Base-by-base conservation (phyloP, 1,140 invertebrate species). In the Orussus abietinus region DNA sequence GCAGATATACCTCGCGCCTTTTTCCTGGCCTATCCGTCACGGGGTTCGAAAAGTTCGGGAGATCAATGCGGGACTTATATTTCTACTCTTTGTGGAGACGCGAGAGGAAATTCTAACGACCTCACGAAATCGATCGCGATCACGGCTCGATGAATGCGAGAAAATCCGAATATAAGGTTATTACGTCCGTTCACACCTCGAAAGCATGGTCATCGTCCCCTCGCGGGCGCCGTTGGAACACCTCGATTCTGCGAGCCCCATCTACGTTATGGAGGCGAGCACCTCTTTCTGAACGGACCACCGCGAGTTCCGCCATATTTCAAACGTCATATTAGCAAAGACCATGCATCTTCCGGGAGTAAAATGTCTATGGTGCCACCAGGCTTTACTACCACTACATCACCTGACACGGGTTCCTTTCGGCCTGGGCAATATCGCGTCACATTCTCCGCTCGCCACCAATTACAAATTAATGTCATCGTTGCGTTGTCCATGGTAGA, bases 281-380 rank as follows among this genome's bases (percentile, higher is more conserved):
- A 45, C 41, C 18, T 19, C 15, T 3, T 18, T 15, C 21, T 3
- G 5, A 17, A 29, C 55, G 51, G 10, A 47, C 43, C 47, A 35
- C 41, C 44, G 48, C 47, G 50, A 60, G 56, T 61, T 44, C 48
- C 58, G 49, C 56, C 57, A 64, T 64, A 64, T 64, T 64, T 64
- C 62, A 64, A 57, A 64, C 34, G 62, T 64, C 62, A 64, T 64
- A 64, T 64, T 64, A 64, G 59, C 59, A 49, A 55, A 30, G 52
- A 55, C 62, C 56, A 64, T 64, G 62, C 59, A 51, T 64, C 62
- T 61, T 62, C 56, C 58, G 51, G 43, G 56, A 45, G 56, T 55
- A 62, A 62, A 62, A 64, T 61, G 51, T 62, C 60, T 57, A 56
- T 61, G 58, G 43, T 55, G 34, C 32, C 47, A 44, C 50, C 47